Base-by-base conservation (phyloP, 2,113 vertebrate species). In the Leptocoma aspasia region DNA sequence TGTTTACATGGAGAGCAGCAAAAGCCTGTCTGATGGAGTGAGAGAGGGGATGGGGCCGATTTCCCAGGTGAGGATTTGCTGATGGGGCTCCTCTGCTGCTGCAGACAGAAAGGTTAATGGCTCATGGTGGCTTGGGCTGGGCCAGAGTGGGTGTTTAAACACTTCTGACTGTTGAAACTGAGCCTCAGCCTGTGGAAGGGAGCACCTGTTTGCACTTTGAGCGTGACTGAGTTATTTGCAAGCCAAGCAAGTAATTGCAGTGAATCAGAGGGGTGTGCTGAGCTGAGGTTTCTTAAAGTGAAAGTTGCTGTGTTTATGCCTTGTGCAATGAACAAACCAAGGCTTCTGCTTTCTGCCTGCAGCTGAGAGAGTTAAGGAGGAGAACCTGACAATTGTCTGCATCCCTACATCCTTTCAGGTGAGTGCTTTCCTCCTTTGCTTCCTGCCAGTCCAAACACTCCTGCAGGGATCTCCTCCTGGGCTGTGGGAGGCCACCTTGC, bases 331-430 rank as follows among this genome's bases (percentile, higher is more conserved):
- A 80, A 44, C 45, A 56, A 70, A 80, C 22, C 0, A 9, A 68
- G 30, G 16, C 37, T 64, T 86, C 50, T 75, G 28, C 35, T 94
- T 96, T 73, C 86, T 41, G 82, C 45, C 47, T 96, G 22, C 98
- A 99, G 99, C 99, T 24, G 99, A 99, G 93, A 92, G 99, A 92
- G 99, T 99, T 39, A 98, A 98, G n/a, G 96, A 99, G 77, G 99
- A 99, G 97, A 99, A 99, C 53, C 97, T 99, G 94, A 98, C 98
- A 53, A 97, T 99, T 9, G 97, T 99, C 89, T 99, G 99, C 63
- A 98, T 99, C 44, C 99, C 99, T 28, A 99, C 99, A 0, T 99
- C 99, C 57, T 99, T 99, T 94, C 99, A 99, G 99, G 99, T 99
- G 70, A 83, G 71, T 0, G 3, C 37, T 68, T 78, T 53, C 39